Percentiles rank a stretch among this genome's conserved stretches.
These are phyloP conservation scores for Trachelus troglodyta DNA, from an alignment of 2,888 invertebrate species.

Conservation along the genomic window DNA sequence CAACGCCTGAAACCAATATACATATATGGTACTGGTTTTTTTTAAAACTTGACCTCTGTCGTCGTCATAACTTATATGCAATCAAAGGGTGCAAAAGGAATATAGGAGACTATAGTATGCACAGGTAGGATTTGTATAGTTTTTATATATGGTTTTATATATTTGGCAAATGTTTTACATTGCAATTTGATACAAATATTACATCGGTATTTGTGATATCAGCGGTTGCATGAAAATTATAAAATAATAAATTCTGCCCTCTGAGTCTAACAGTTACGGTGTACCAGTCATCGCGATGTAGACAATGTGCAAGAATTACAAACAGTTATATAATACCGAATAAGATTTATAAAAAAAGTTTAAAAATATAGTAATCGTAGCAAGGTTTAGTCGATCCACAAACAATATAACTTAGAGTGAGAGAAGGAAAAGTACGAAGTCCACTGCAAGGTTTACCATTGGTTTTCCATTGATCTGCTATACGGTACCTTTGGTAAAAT, in stretches of 20 bases:
- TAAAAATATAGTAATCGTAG: not conserved
- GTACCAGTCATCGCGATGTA: conserved; percentile 48
- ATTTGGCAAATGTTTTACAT: not conserved
- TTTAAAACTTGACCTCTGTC: too few relatives aligned
- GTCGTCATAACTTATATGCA: not conserved
- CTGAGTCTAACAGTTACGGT: conserved; percentile 42
- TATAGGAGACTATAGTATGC: not conserved
- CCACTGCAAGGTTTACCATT: too few relatives aligned
- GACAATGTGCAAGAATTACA: conserved; percentile 10
- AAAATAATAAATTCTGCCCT: not conserved
- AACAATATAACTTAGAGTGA: too few relatives aligned
- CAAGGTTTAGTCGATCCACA: not conserved
- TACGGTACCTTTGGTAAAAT: too few relatives aligned
- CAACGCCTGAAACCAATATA: too few relatives aligned
- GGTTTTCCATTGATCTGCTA: too few relatives aligned
- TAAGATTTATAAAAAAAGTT: not conserved
- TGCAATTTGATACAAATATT: not conserved
- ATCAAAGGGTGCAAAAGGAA: not conserved
- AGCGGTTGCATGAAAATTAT: not conserved
- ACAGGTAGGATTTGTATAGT: not conserved
- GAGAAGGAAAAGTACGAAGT: too few relatives aligned
- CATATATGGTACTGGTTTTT: not conserved
- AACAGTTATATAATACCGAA: not conserved
- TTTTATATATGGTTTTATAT: not conserved
- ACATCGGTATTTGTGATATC: not conserved